These are phyloP conservation scores for Syngnathus typhle DNA, from an alignment of 2,113 vertebrate genomes.

Conservation along the genomic window DNA sequence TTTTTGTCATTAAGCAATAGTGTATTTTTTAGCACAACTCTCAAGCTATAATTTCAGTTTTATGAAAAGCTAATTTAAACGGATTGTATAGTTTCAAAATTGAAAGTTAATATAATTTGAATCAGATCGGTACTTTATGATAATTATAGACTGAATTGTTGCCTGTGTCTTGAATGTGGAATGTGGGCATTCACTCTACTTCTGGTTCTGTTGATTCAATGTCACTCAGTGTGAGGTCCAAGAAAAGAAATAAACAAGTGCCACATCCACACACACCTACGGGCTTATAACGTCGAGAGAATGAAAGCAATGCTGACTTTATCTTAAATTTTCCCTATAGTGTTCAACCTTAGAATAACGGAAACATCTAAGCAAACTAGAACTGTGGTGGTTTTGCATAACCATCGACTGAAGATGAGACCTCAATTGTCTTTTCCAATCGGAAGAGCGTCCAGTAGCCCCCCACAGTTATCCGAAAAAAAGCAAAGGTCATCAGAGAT, in stretches of 20 bases:
- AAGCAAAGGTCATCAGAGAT: conserved; percentile 33
- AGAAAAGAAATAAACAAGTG: no score
- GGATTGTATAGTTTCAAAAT: not conserved
- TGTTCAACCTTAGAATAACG: no score
- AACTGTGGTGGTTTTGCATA: not conserved
- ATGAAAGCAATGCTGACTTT: no score
- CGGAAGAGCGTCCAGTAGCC: not conserved
- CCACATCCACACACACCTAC: no score
- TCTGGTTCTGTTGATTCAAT: no score
- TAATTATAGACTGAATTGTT: no score
- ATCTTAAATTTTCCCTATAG: no score
- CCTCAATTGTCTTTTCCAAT: not conserved
- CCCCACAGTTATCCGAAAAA: conserved; percentile 6
- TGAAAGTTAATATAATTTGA: not conserved
- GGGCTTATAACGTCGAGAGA: no score
- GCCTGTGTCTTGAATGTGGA: no score
- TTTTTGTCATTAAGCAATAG: not conserved
- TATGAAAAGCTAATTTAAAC: not conserved
- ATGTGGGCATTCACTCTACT: no score
- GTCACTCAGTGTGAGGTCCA: no score
- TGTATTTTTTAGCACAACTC: not conserved
- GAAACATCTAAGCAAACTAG: not conserved
- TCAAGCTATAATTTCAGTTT: not conserved
- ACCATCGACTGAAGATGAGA: not conserved
- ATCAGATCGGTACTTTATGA: not conserved